Evolutionary conservation across 2,113 vertebrate genomes (phyloP).

Genomic region (Phyllostomus discolor): DNA sequence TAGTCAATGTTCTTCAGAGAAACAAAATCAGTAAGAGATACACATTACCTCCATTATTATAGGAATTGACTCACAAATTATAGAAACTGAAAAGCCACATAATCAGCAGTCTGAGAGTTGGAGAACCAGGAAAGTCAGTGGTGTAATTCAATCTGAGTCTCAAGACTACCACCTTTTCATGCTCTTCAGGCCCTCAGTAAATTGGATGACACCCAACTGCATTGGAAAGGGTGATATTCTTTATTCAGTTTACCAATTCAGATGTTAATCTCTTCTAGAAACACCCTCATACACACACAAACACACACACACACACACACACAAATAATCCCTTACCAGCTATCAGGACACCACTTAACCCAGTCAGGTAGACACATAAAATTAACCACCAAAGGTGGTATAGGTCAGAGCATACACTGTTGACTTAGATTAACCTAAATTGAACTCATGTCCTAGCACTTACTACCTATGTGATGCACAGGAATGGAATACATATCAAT

Average conservation of each 20-base stretch:
- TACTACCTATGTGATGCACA: not conserved
- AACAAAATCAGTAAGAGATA: not conserved
- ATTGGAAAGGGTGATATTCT: too few species aligned
- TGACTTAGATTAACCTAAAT: not conserved
- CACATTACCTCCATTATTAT: not conserved
- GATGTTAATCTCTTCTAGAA: too few species aligned
- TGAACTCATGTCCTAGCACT: not conserved
- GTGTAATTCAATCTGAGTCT: not conserved
- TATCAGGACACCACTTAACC: not conserved
- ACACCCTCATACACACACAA: not conserved
- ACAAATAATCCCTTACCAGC: not conserved
- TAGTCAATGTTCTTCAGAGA: not conserved
- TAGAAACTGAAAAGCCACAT: not conserved
- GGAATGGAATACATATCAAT: not conserved
- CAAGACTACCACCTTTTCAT: not conserved
- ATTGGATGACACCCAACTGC: too few species aligned
- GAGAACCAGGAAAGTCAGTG: not conserved
- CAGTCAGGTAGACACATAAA: not conserved
- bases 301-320: not conserved
- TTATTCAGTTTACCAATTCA: too few species aligned
- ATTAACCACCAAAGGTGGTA: not conserved
- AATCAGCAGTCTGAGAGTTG: not conserved
- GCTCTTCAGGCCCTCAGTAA: too few species aligned
- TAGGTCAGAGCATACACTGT: not conserved
- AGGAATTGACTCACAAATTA: not conserved